These are phyloP conservation scores for Caenorhabditis becei DNA, from an alignment of 2,888 invertebrate genomes.

Conservation along the genomic window DNA sequence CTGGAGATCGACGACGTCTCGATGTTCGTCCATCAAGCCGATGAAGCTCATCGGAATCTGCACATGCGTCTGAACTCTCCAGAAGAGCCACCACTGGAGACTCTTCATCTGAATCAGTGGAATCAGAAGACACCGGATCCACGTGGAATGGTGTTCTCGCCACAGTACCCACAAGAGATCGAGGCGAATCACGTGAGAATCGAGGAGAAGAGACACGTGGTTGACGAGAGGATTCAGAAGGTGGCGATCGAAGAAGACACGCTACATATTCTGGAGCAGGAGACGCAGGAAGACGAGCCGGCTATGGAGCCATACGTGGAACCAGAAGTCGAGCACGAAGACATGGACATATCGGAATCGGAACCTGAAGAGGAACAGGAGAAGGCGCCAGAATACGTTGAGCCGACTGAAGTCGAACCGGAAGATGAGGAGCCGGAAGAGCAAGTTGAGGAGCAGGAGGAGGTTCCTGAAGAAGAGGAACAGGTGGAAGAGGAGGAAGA, in stretches of 20 bases:
- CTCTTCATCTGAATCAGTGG: constrained; percentile 7
- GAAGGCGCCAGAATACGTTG: background rate
- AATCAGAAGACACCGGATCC: constrained; percentile 5
- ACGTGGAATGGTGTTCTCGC: constrained; percentile 9
- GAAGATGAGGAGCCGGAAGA: background rate
- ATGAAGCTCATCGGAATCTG: constrained; percentile 7
- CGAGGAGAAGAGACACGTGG: background rate
- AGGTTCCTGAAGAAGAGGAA: background rate
- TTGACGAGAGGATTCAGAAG: background rate
- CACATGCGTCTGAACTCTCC: constrained; percentile 16
- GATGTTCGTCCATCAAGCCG: constrained; percentile 4
- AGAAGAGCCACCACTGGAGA: constrained; percentile 19
- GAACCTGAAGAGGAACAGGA: constrained; percentile 1
- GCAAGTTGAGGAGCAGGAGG: no score
- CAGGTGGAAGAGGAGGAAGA: background rate
- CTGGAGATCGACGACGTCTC: constrained; percentile 5
- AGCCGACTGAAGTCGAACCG: background rate
- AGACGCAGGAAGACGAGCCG: background rate
- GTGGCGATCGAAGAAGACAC: background rate
- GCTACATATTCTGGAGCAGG: background rate
- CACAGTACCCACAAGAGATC: background rate
- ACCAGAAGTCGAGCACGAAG: no score
- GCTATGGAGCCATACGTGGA: no score
- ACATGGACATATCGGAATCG: background rate
- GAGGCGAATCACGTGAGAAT: background rate